Evolutionary conservation across 1,140 invertebrate species (phyloP).

Genomic region (Paralvinella palmiformis): DNA sequence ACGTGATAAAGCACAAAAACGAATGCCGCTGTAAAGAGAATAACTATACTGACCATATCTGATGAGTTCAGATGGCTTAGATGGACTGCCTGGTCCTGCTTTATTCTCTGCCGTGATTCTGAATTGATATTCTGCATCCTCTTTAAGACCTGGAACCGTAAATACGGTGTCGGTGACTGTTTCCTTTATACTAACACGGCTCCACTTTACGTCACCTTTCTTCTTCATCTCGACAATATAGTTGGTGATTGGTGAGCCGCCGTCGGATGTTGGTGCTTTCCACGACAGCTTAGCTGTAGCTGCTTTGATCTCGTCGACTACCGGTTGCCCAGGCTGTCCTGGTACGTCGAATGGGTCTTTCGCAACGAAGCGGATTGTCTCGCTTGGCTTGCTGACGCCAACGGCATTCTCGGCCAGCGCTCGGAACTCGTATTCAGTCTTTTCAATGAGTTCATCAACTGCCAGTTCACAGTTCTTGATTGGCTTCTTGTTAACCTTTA

Average conservation of each 20-base stretch:
- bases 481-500: constrained; percentile 29
- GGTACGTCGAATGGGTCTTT: constrained; percentile 31
- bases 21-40: background rate
- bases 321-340: constrained; percentile 26
- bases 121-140: constrained; percentile 44
- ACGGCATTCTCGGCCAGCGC: constrained; percentile 93
- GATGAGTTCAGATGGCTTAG: constrained; percentile 43
- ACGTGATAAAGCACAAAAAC: background rate
- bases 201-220: constrained; percentile 8
- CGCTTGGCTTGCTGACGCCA: constrained; percentile 86
- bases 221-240: constrained; percentile 62
- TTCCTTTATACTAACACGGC: constrained; percentile 1
- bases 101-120: constrained; percentile 36
- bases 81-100: constrained; percentile 38
- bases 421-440: constrained; percentile 93
- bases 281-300: constrained; percentile 90
- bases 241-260: constrained; percentile 91
- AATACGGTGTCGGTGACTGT: constrained; percentile 6
- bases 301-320: constrained; percentile 82
- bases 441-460: constrained; percentile 76
- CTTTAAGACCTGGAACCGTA: constrained; percentile 57
- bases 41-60: constrained; percentile 18
- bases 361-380: constrained; percentile 62
- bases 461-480: constrained; percentile 46
- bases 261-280: constrained; percentile 82